Conservation (phyloP, 2,888 invertebrate genomes). For the Osmoderma eremita region DNA sequence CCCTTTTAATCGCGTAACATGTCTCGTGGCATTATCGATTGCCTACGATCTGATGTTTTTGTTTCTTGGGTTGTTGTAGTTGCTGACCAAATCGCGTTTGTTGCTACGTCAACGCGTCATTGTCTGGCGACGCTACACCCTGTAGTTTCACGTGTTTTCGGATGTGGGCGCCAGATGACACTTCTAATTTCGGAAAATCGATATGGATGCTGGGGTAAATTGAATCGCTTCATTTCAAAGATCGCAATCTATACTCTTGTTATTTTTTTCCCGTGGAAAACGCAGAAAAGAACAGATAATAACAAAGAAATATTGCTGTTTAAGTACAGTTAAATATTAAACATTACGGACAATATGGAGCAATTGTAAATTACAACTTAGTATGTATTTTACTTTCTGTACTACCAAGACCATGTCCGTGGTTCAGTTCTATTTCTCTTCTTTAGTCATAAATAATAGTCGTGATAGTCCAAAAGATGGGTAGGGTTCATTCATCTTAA, state of each 20-base stretch:
- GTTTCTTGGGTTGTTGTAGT: conserved; percentile 10
- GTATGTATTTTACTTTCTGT: no score
- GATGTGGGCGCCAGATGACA: conserved; percentile 10
- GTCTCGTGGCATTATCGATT: conserved; percentile 14
- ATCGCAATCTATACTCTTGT: neutral
- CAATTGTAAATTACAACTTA: no score
- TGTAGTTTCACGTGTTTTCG: neutral
- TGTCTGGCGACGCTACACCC: neutral
- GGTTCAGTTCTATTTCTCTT: no score
- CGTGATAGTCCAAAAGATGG: no score
- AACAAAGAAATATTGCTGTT: no score
- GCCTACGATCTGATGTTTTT: conserved; percentile 27
- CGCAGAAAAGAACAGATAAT: no score
- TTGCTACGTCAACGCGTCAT: neutral
- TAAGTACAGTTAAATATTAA: no score
- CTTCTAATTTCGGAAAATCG: conserved; percentile 36
- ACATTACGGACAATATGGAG: no score
- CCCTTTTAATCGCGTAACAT: conserved; percentile 4
- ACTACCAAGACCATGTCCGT: no score
- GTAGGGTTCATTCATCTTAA: no score
- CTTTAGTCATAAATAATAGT: no score
- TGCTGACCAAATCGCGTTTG: conserved; percentile 12
- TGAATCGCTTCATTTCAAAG: conserved; percentile 5
- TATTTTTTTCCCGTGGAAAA: no score
- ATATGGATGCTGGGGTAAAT: conserved; percentile 11